Percentiles rank a stretch among this genome's conserved stretches.
phyloP scores from a whole-genome alignment of 2,113 vertebrate species.

The Ceyx melanurus region DNA sequence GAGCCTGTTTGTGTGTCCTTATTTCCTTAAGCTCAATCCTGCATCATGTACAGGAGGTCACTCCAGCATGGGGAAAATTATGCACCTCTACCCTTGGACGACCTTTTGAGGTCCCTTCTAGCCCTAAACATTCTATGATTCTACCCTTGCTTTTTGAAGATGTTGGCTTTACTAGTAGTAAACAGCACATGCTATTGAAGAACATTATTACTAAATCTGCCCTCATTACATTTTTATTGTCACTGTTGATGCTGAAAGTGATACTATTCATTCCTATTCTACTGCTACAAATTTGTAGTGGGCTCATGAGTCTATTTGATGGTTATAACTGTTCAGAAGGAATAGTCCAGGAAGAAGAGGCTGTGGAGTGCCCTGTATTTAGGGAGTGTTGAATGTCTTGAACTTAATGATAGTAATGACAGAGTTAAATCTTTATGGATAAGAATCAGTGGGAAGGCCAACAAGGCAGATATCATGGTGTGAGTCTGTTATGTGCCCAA shows the following conservation, averaged over 20 bases:
- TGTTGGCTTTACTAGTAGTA: background rate
- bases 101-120: no score
- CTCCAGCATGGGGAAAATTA: background rate
- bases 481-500: no score
- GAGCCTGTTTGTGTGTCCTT: background rate
- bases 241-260: background rate
- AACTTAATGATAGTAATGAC: no score
- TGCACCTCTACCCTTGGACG: background rate
- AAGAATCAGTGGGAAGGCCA: no score
- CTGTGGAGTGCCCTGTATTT: no score
- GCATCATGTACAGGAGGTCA: background rate
- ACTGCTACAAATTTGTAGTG: background rate
- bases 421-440: no score
- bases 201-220: background rate
- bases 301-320: background rate
- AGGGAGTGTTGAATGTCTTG: no score
- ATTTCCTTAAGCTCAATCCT: background rate
- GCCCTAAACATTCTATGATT: no score
- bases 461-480: no score
- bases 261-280: background rate
- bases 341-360: no score
- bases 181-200: conserved; percentile 4
- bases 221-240: background rate
- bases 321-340: no score
- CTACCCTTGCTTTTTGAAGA: background rate